A percentile compares a stretch with the other conserved stretches of the same genome.
Conservation (phyloP, 2,797 vertebrate species). For the Margarornis squamiger region DNA sequence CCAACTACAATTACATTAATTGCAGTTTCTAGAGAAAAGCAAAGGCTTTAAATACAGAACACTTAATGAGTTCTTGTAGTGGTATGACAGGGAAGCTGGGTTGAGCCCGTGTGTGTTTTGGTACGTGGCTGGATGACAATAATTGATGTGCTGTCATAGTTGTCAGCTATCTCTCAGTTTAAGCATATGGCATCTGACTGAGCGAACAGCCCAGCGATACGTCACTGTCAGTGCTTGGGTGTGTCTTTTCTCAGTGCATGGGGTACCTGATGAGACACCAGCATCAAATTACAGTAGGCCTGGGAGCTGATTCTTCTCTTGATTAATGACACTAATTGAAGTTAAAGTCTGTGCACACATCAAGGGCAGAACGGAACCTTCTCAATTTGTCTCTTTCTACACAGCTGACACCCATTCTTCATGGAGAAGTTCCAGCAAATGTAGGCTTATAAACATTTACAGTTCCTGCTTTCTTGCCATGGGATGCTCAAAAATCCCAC, state of each 20-base stretch:
- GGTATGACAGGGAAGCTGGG: slow-evolving; percentile 2
- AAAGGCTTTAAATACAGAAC: neutral
- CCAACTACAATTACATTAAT: neutral
- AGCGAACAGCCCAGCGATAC: neutral
- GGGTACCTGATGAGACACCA: neutral
- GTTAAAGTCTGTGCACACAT: neutral
- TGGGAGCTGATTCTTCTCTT: slow-evolving; percentile 11
- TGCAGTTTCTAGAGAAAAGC: neutral
- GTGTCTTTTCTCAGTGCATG: neutral
- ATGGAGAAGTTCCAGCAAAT: neutral
- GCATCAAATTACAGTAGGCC: neutral
- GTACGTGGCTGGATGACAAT: neutral
- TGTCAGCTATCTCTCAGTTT: slow-evolving; percentile 41
- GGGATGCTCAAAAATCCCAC: neutral
- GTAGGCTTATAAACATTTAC: neutral
- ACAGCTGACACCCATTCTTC: neutral
- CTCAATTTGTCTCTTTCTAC: neutral
- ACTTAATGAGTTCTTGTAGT: neutral
- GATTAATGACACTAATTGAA: slow-evolving; percentile 65
- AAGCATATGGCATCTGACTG: slow-evolving; percentile 45
- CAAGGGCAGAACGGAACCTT: slow-evolving; percentile 31
- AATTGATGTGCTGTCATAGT: slow-evolving; percentile 51
- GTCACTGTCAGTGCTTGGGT: neutral
- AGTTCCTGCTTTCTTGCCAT: neutral
- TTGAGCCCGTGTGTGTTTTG: neutral